Evolutionary conservation across 2,888 invertebrate species (phyloP).

Genomic region (Microctonus brassicae): DNA sequence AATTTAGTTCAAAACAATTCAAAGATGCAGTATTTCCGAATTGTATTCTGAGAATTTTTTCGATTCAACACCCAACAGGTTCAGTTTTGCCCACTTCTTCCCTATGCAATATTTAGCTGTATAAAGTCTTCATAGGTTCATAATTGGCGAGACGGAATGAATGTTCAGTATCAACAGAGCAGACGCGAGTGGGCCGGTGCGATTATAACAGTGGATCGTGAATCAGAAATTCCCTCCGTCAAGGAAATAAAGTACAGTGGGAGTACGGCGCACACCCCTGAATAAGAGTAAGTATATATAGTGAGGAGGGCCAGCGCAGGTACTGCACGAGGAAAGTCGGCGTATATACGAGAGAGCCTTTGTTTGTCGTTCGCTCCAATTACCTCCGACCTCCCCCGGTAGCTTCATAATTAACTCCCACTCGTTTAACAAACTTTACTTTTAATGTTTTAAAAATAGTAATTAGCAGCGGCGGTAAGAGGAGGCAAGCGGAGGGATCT

Average conservation of each 20-base stretch:
- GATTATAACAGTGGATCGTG: conserved; percentile 2
- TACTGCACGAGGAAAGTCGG: conserved; percentile 49
- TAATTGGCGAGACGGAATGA: neutral
- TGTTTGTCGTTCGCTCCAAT: conserved; percentile 70
- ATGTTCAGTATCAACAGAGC: conserved; percentile 1
- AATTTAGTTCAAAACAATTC: no score
- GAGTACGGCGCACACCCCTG: conserved; percentile 14
- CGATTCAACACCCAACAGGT: no score
- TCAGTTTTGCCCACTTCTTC: no score
- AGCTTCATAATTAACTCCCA: conserved; percentile 70
- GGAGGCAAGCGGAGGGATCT: conserved; percentile 44
- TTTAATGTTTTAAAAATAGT: conserved; percentile 70
- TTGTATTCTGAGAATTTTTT: no score
- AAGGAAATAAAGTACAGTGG: conserved; percentile 25
- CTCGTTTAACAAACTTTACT: conserved; percentile 70
- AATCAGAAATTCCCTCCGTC: conserved; percentile 17
- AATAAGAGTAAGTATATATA: conserved; percentile 31
- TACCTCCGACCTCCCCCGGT: conserved; percentile 64
- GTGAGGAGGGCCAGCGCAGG: conserved; percentile 29
- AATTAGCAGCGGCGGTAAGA: conserved; percentile 67
- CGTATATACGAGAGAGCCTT: conserved; percentile 54
- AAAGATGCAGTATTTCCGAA: no score
- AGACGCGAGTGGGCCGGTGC: conserved; percentile 10
- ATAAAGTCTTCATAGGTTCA: neutral
- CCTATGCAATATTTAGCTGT: conserved; percentile 23